Evolutionary conservation across 2,888 invertebrate species (phyloP).

Genomic region (Phalera bucephala): DNA sequence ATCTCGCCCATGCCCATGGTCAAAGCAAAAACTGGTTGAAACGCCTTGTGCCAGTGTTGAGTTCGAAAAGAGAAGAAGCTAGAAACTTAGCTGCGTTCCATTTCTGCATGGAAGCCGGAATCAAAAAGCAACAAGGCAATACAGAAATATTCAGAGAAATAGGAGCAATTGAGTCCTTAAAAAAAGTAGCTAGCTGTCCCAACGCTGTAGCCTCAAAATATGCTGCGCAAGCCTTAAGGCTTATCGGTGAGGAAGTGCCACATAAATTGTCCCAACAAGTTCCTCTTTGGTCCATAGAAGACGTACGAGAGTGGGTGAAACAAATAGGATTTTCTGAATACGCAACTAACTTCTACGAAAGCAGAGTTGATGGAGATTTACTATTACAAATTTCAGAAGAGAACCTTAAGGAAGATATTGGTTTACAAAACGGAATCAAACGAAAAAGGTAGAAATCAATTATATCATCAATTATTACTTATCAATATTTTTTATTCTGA

Average conservation of each 20-base stretch:
- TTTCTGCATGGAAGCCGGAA: slow-evolving; percentile 99
- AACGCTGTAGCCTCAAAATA: slow-evolving; percentile 99
- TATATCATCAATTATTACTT: no score
- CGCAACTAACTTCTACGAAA: slow-evolving; percentile 92
- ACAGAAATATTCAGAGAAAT: slow-evolving; percentile 96
- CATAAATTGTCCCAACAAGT: slow-evolving; percentile 99
- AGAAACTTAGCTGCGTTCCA: slow-evolving; percentile 98
- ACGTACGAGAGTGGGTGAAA: slow-evolving; percentile 98
- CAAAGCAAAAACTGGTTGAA: slow-evolving; percentile 98
- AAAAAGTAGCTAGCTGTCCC: slow-evolving; percentile 98
- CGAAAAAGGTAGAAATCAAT: slow-evolving; percentile 94
- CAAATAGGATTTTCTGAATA: slow-evolving; percentile 97
- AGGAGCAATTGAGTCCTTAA: slow-evolving; percentile 96
- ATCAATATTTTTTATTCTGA: no score
- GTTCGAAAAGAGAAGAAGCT: slow-evolving; percentile 97
- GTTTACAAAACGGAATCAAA: slow-evolving; percentile 95
- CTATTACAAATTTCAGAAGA: slow-evolving; percentile 95
- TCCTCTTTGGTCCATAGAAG: slow-evolving; percentile 98
- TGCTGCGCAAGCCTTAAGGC: slow-evolving; percentile 94
- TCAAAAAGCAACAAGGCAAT: slow-evolving; percentile 96
- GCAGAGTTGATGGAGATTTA: slow-evolving; percentile 98
- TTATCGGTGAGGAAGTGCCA: slow-evolving; percentile 98
- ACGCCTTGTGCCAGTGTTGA: slow-evolving; percentile 95
- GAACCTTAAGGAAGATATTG: slow-evolving; percentile 96
- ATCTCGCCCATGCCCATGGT: slow-evolving; percentile 96